Base-by-base conservation (phyloP, 2,797 vertebrate genomes). In the Muscicapa comitata region DNA sequence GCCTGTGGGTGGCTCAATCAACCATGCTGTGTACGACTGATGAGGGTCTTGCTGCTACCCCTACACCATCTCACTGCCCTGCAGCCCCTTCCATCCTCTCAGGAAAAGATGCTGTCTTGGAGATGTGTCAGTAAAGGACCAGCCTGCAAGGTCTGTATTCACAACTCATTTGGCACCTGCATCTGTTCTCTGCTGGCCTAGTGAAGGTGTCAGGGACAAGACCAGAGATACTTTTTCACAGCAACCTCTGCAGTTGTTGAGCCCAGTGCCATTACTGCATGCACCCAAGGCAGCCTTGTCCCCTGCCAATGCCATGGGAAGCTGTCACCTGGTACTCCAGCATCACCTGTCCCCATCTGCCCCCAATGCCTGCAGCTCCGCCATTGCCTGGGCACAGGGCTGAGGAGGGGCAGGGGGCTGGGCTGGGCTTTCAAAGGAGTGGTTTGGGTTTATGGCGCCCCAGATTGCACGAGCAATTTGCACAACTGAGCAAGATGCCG, bases 261-360 rank as follows among this genome's bases (percentile, higher is more conserved):
- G 67, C 40, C 35, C 55, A 48, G 55, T 76, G 42, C 57, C 29
- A 6, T 11, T 43, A 37, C 70, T 91, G 97, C 71, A 51, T 86
- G 96, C 97, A 97, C 37, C 29, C 40, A 97, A 90, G 96, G 95
- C 97, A 97, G 96, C 95, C 96, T 97, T 97, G 97, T 98, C 96
- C 90, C 91, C 96, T 98, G 97, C 96, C 97, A 91, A 53, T 97
- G 98, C 96, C 57, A 51, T 42, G 66, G 79, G 76, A 82, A 92
- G 84, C 51, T 84, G 94, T 95, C 97, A 74, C 91, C 83, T 73
- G 50, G 42, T 19, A 38, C 94, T 82, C 11, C 84, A 82, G 94
- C 90, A 61, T 88, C 61, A 79, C 47, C 31, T 91, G 77, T 67
- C 62, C n/a, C 33, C 43, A 9, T 35, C 38, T 61, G 43, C 15